Base-by-base conservation (phyloP, 2,113 vertebrate genomes). In the Chionodraco myersi region DNA sequence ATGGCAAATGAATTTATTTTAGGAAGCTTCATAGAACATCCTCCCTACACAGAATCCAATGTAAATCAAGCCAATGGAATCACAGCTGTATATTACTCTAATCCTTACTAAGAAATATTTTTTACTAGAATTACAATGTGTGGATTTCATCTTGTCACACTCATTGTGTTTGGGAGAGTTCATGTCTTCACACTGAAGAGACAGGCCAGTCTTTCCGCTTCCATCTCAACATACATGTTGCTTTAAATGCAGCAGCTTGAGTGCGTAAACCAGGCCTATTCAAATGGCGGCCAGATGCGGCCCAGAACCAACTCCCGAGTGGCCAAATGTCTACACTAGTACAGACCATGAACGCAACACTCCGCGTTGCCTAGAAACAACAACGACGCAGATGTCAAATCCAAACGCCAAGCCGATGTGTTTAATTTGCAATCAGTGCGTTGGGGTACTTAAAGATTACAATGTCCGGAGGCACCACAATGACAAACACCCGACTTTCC, bases 61-160 rank as follows among this genome's bases (percentile, higher is more conserved):
- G 81, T 88, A 85, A 88, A 86, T 75, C 58, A 82, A 84, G 65
- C 82, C 86, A 88, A 69, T 63, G 73, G 64, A 82, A 76, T 83
- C 80, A 76, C 83, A 76, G 60, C 64, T 90, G 86, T 90, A 84
- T 86, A 83, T 77, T 87, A 91, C 87, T 89, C 86, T 87, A 90
- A 86, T 86, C 86, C 85, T 84, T 86, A 80, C 78, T 75, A 71
- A 83, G 83, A 90, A 85, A 75, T 77, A 80, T 90, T 88, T 21
- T 92, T 92, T 91, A 78, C 57, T 86, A 87, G 86, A 84, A 87
- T 78, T 79, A 80, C 72, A 36, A 64, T 87, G 77, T 80, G 84
- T 87, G 88, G 54, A 64, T 86, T 85, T 88, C 82, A 66, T 77
- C 15, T 69, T 88, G 30, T 87, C 83, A 72, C 72, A 5, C 58